Conservation (phyloP, 2,888 invertebrate species). For the Lochmaea capreae region DNA sequence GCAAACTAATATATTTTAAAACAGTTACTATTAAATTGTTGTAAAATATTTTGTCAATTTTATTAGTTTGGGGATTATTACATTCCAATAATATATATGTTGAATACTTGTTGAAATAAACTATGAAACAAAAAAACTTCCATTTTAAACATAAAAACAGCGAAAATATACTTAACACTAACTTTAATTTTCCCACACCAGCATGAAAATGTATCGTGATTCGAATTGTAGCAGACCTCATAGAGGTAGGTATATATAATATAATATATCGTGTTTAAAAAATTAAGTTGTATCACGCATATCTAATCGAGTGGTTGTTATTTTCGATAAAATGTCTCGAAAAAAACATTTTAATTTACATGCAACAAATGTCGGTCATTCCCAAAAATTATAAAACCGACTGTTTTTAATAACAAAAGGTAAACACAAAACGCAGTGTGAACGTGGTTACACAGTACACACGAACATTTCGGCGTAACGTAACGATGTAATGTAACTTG, state of each 20-base stretch:
- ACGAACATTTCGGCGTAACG: no score
- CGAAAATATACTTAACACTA: constrained; percentile 9
- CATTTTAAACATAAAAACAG: not conserved
- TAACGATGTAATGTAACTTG: no score
- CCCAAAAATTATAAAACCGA: constrained; percentile 36
- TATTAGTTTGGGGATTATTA: no score
- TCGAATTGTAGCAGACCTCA: constrained; percentile 9
- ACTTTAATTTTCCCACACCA: not conserved
- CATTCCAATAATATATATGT: no score
- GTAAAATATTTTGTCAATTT: no score
- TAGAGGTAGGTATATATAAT: constrained; percentile 13
- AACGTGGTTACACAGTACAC: no score
- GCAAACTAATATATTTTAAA: no score
- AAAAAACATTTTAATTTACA: constrained; percentile 43
- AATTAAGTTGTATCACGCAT: constrained; percentile 57
- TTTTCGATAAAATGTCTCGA: constrained; percentile 48
- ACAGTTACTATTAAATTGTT: no score
- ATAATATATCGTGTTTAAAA: constrained; percentile 39
- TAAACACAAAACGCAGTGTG: no score
- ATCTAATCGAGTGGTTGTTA: constrained; percentile 51
- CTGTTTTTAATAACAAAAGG: constrained; percentile 28
- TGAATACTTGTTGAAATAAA: no score
- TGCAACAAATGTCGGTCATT: constrained; percentile 45
- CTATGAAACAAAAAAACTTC: not conserved
- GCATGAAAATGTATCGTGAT: constrained; percentile 5